These are phyloP conservation scores for Troilus luridus DNA, from an alignment of 2,888 invertebrate genomes.

Conservation along the genomic window DNA sequence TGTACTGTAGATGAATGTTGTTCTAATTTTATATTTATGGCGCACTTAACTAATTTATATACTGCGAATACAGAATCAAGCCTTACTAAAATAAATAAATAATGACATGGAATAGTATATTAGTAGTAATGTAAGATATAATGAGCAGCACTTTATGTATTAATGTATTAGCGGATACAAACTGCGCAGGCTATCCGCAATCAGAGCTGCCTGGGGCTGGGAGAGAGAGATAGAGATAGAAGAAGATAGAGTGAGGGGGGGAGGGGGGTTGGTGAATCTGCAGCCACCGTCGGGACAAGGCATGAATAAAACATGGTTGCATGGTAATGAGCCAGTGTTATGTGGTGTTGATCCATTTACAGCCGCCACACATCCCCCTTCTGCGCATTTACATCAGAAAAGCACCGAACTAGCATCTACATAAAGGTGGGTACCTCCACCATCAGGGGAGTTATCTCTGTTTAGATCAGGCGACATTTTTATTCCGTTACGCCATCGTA, in stretches of 20 bases:
- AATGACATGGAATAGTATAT: not conserved
- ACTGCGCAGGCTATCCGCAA: slow-evolving; percentile 7
- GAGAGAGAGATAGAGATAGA: too few relatives aligned
- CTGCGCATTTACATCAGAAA: slow-evolving; percentile 54
- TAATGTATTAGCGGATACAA: slow-evolving; percentile 3
- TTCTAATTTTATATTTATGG: too few relatives aligned
- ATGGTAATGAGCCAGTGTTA: slow-evolving; percentile 51
- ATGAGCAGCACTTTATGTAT: not conserved
- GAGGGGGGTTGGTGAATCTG: not conserved
- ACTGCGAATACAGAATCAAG: not conserved
- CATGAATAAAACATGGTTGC: slow-evolving; percentile 55
- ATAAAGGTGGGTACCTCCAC: not conserved
- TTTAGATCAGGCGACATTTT: not conserved
- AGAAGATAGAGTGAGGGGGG: too few relatives aligned
- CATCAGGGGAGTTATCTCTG: not conserved
- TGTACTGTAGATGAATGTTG: too few relatives aligned
- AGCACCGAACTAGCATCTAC: slow-evolving; percentile 34
- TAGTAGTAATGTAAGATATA: not conserved
- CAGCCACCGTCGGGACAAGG: not conserved
- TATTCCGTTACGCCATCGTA: not conserved
- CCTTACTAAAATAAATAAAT: not conserved
- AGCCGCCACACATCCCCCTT: slow-evolving; percentile 28
- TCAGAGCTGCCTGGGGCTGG: not conserved
- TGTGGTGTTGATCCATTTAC: slow-evolving; percentile 58
- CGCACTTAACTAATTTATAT: not conserved